phyloP scores from a whole-genome alignment of 2,113 vertebrate species.

The Turnix velox region DNA sequence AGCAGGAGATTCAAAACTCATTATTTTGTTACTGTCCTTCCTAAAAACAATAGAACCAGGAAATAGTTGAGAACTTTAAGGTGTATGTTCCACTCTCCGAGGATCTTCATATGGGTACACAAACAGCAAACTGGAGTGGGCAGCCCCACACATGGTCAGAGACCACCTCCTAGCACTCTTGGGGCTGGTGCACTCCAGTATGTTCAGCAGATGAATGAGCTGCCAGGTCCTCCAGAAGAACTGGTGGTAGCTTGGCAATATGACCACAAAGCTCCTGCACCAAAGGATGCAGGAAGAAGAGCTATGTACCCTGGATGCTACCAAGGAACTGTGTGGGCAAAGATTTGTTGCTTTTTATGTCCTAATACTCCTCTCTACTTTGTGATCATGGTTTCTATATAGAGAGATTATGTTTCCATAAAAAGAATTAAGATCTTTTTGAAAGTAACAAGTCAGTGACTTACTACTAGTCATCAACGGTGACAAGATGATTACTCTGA shows the following conservation, averaged over 20 bases:
- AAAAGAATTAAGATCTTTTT: background rate
- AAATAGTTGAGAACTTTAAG: background rate
- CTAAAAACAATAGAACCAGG: background rate
- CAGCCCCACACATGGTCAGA: rapidly evolving
- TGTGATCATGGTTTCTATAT: background rate
- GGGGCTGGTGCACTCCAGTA: too few relatives aligned
- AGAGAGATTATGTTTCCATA: background rate
- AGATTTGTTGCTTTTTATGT: background rate
- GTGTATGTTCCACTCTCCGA: rapidly evolving
- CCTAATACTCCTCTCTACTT: background rate
- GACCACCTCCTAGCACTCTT: background rate
- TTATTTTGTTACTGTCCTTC: background rate
- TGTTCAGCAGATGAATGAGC: background rate
- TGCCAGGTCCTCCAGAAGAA: background rate
- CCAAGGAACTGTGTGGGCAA: rapidly evolving
- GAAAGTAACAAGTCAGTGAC: background rate
- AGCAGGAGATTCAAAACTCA: background rate
- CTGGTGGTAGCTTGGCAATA: background rate
- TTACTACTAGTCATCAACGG: background rate
- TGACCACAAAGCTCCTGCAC: background rate
- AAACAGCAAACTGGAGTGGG: rapidly evolving
- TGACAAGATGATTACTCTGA: background rate
- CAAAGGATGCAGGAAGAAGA: background rate
- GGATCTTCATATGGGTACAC: background rate
- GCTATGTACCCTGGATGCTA: background rate